A percentile compares a stretch with the other conserved stretches of the same genome.
Conservation (phyloP, 2,888 invertebrate species). For the Anticlea derivata region DNA sequence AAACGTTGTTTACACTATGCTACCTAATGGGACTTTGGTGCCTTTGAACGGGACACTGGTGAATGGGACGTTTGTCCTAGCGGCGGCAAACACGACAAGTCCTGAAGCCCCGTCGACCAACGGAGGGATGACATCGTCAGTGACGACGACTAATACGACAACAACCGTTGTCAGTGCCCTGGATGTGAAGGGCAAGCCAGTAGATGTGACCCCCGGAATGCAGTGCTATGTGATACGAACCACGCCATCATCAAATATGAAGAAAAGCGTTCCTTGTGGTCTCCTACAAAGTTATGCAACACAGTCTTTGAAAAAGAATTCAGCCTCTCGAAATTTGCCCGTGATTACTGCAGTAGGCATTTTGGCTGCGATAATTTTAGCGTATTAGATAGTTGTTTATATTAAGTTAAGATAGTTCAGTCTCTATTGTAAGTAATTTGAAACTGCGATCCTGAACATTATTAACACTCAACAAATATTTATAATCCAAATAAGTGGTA, state of each 20-base stretch:
- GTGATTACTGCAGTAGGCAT: slow-evolving; percentile 55
- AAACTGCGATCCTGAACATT: slow-evolving; percentile 1
- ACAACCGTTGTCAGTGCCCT: slow-evolving; percentile 68
- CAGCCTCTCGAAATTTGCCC: slow-evolving; percentile 57
- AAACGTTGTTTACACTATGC: slow-evolving; percentile 52
- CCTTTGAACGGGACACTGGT: slow-evolving; percentile 46
- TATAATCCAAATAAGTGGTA: no score
- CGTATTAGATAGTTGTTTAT: slow-evolving; percentile 30
- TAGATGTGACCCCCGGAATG: slow-evolving; percentile 71
- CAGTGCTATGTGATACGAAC: slow-evolving; percentile 65
- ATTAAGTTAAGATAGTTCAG: background rate
- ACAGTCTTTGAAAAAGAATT: slow-evolving; percentile 61
- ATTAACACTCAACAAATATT: background rate
- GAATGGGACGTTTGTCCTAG: slow-evolving; percentile 38
- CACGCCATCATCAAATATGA: slow-evolving; percentile 56
- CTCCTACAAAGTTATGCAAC: slow-evolving; percentile 68
- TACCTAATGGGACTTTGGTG: slow-evolving; percentile 67
- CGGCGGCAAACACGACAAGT: slow-evolving; percentile 38
- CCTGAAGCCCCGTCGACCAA: slow-evolving; percentile 36
- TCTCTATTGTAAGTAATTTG: background rate
- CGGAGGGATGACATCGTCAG: slow-evolving; percentile 48
- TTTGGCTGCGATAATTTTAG: slow-evolving; percentile 45
- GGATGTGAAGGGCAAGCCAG: slow-evolving; percentile 69
- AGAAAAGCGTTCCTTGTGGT: slow-evolving; percentile 63
- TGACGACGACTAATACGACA: slow-evolving; percentile 58